A percentile compares a stretch with the other conserved stretches of the same genome.
These are phyloP conservation scores for Phyllotis vaccarum DNA, from an alignment of 2,797 vertebrate species.

Conservation along the genomic window DNA sequence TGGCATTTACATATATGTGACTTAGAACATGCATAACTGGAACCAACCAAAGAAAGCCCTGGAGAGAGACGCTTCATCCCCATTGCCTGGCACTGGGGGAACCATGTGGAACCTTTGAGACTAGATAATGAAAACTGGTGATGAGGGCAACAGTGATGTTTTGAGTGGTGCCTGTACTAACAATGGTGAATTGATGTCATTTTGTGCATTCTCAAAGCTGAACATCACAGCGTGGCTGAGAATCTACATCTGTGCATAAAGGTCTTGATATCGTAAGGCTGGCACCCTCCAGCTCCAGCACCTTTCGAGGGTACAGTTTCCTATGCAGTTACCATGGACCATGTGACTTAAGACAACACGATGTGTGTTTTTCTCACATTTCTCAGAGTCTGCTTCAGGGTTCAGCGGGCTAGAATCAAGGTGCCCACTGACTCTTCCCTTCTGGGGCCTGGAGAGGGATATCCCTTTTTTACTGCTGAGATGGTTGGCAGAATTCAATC, in stretches of 20 bases:
- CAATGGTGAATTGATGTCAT: neutral
- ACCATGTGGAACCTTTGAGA: neutral
- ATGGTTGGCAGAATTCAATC: neutral
- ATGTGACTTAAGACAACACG: neutral
- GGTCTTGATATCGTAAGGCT: neutral
- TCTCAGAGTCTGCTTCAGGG: neutral
- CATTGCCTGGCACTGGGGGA: neutral
- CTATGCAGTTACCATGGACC: neutral
- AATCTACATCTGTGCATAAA: fast-evolving
- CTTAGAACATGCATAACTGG: neutral
- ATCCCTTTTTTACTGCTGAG: neutral
- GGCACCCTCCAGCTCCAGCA: neutral
- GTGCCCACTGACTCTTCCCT: neutral
- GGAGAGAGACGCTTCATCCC: neutral
- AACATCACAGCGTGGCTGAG: neutral
- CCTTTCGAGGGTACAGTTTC: neutral
- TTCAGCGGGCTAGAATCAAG: neutral
- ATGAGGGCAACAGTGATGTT: neutral
- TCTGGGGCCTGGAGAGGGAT: neutral
- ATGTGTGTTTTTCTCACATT: neutral
- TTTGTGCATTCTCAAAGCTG: neutral
- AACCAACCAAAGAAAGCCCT: neutral
- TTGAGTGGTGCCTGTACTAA: neutral
- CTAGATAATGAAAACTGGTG: neutral
- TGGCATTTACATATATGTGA: neutral